Evolutionary conservation across 1,140 invertebrate species (phyloP).

Genomic region (Dendrolimus kikuchii): DNA sequence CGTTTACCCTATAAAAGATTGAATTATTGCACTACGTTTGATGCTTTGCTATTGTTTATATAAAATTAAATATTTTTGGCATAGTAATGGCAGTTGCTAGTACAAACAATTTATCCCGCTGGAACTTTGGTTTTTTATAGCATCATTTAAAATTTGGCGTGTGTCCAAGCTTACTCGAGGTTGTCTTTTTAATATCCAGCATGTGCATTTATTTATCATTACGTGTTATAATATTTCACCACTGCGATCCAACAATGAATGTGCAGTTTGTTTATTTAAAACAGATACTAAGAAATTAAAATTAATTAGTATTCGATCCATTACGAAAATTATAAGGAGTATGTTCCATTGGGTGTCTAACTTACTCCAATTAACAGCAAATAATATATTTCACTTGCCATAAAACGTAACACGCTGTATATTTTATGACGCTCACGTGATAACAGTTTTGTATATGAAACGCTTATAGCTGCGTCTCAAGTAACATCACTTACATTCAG

Average conservation of each 20-base stretch:
- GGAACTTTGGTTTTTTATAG: conserved; percentile 62
- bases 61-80: conserved; percentile 37
- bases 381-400: conserved; percentile 8
- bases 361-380: background rate
- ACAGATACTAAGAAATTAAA: too few relatives aligned
- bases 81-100: conserved; percentile 27
- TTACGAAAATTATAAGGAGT: too few relatives aligned
- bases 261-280: too few relatives aligned
- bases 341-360: background rate
- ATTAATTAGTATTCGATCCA: too few relatives aligned
- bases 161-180: conserved; percentile 42
- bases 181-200: conserved; percentile 41
- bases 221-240: background rate
- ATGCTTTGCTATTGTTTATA: conserved; percentile 35
- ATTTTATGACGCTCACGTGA: conserved; percentile 49
- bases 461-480: conserved; percentile 36
- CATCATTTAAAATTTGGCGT: conserved; percentile 54
- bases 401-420: conserved; percentile 49
- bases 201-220: conserved; percentile 23
- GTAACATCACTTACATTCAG: conserved; percentile 42
- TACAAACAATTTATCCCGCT: conserved; percentile 41
- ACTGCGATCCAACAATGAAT: background rate
- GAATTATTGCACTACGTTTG: conserved; percentile 17
- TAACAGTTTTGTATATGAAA: conserved; percentile 46
- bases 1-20: conserved; percentile 11